phyloP scores from a whole-genome alignment of 2,888 invertebrate genomes.

The Dermolepida albohirtum region DNA sequence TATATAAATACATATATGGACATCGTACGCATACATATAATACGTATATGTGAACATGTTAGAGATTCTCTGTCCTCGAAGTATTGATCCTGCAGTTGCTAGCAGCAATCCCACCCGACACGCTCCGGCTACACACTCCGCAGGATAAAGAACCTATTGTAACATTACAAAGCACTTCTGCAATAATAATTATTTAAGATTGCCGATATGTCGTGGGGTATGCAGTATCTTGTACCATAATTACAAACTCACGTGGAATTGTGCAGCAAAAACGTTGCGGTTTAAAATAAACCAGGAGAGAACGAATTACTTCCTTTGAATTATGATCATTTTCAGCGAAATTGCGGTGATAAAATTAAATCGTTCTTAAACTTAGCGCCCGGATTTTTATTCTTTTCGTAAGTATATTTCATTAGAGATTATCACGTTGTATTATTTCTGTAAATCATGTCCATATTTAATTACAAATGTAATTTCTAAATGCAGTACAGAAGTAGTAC shows the following conservation, averaged over 20 bases:
- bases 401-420: slow-evolving; percentile 8
- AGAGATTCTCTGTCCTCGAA: slow-evolving; percentile 39
- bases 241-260: slow-evolving; percentile 30
- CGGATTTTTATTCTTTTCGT: slow-evolving; percentile 14
- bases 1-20: neutral
- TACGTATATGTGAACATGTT: slow-evolving; percentile 17
- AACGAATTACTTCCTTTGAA: slow-evolving; percentile 19
- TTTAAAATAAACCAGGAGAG: slow-evolving; percentile 17
- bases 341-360: slow-evolving; percentile 35
- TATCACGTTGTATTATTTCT: neutral
- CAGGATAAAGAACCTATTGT: slow-evolving; percentile 39
- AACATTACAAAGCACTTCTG: slow-evolving; percentile 35
- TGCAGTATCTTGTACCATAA: slow-evolving; percentile 29
- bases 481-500: too few species aligned
- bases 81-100: slow-evolving; percentile 38
- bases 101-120: slow-evolving; percentile 30
- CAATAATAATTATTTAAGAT: slow-evolving; percentile 41
- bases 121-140: slow-evolving; percentile 12
- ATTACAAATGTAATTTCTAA: too few species aligned
- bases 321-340: slow-evolving; percentile 17
- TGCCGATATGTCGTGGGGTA: slow-evolving; percentile 23
- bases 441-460: too few species aligned
- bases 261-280: slow-evolving; percentile 33
- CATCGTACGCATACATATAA: slow-evolving; percentile 1
- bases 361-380: slow-evolving; percentile 23